Evolutionary conservation across 2,113 vertebrate species (phyloP).

Genomic region (human): GRCh38 chr5:131827501-131828000

Average conservation of each 20-base stretch:
- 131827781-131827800: background rate
- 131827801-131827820: background rate
- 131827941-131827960: no score
- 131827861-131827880: background rate
- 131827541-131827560: background rate
- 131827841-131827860: background rate
- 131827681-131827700: background rate
- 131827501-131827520: background rate
- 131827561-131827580: background rate
- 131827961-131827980: no score
- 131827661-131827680: background rate
- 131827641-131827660: background rate
- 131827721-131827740: background rate
- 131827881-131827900: background rate
- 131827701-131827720: background rate
- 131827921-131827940: no score
- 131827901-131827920: no score
- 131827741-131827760: background rate
- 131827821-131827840: background rate
- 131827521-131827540: background rate
- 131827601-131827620: background rate
- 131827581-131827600: background rate
- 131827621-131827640: background rate
- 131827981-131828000: no score
- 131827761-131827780: background rate